Conservation (phyloP, 2,888 invertebrate genomes). For the Trachelus tabidus region DNA sequence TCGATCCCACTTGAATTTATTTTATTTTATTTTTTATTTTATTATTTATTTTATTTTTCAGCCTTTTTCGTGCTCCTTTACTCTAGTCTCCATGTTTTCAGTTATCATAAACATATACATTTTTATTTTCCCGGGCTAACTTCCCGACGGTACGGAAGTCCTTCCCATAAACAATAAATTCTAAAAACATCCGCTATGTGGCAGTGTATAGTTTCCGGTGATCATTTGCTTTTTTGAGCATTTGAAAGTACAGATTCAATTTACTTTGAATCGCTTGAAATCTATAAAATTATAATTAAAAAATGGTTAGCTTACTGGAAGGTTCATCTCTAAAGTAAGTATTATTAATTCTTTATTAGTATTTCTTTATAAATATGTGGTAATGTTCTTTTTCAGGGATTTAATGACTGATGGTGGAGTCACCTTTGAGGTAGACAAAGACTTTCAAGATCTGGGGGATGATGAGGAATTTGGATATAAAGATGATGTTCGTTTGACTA, state of each 20-base stretch:
- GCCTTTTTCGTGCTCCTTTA: too few relatives aligned
- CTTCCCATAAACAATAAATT: background rate
- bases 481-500: conserved; percentile 33
- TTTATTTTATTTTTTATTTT: too few relatives aligned
- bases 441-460: conserved; percentile 22
- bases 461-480: conserved; percentile 39
- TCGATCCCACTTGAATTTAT: too few relatives aligned
- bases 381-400: conserved; percentile 36
- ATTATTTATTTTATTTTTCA: too few relatives aligned
- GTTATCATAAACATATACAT: too few relatives aligned
- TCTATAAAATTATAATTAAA: background rate
- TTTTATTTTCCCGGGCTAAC: too few relatives aligned
- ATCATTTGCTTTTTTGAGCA: background rate
- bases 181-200: background rate
- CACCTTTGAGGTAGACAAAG: conserved; percentile 37
- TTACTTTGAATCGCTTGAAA: background rate
- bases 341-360: conserved; percentile 3
- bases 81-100: too few relatives aligned
- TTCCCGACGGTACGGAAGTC: background rate
- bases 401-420: conserved; percentile 39
- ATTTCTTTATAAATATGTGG: background rate
- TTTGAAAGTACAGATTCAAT: background rate
- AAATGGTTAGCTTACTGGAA: conserved; percentile 7
- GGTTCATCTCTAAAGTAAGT: conserved; percentile 41
- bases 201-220: background rate